These are phyloP conservation scores for Reticulitermes speratus DNA, from an alignment of 1,140 invertebrate genomes.

Conservation along the genomic window DNA sequence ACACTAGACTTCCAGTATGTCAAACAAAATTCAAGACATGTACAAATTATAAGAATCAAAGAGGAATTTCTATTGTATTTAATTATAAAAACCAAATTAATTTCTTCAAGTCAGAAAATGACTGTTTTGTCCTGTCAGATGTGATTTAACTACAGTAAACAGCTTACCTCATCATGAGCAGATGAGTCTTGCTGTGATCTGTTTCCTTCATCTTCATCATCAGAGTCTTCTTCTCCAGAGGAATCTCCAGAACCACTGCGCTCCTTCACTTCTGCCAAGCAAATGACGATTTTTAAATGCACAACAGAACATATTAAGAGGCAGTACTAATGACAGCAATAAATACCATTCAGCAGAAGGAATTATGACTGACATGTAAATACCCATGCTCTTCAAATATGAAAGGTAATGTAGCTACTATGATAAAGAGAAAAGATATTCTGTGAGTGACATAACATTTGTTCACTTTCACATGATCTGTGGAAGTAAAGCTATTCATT, in stretches of 20 bases:
- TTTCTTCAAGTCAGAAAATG: no score
- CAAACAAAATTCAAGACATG: no score
- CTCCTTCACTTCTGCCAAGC: slow-evolving; percentile 40
- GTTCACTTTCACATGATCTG: no score
- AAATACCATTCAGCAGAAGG: neutral
- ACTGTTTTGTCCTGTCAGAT: no score
- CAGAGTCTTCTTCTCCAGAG: slow-evolving; percentile 76
- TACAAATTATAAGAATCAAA: no score
- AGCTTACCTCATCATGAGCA: slow-evolving; percentile 54
- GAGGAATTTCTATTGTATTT: no score
- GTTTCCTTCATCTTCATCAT: slow-evolving; percentile 69
- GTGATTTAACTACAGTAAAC: no score
- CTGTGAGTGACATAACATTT: no score
- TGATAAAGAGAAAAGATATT: no score
- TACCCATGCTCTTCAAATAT: neutral
- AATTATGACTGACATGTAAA: neutral
- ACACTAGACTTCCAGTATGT: no score
- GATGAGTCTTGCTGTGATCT: slow-evolving; percentile 57
- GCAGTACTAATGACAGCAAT: neutral
- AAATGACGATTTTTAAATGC: neutral
- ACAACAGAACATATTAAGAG: neutral
- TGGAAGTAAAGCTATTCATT: no score
- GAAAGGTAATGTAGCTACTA: neutral
- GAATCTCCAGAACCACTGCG: slow-evolving; percentile 63
- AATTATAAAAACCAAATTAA: no score